Evolutionary conservation across 2,113 vertebrate genomes (phyloP).

Genomic region (Procavia capensis): DNA sequence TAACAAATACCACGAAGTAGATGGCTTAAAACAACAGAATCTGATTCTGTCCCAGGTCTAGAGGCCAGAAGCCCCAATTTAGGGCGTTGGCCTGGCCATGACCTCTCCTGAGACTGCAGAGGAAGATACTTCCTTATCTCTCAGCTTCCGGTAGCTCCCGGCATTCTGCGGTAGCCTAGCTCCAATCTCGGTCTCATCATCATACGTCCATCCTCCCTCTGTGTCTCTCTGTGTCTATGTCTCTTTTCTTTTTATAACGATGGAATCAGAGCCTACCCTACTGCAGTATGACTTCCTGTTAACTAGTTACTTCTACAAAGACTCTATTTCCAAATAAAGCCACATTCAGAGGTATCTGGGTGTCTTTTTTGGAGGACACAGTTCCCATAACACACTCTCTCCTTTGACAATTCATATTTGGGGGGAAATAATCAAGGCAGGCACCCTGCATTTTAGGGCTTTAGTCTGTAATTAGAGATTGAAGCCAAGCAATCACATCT

Average conservation of each 20-base stretch:
- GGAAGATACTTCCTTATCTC: background rate
- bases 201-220: background rate
- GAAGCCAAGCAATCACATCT: constrained; percentile 15
- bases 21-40: background rate
- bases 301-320: too few species aligned
- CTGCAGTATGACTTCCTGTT: too few species aligned
- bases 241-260: background rate
- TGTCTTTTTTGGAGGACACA: too few species aligned
- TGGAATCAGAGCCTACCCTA: too few species aligned
- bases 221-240: background rate
- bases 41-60: background rate
- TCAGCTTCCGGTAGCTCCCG: background rate
- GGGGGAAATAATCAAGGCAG: constrained; percentile 33
- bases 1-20: background rate
- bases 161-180: background rate
- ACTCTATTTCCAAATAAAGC: too few species aligned
- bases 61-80: background rate
- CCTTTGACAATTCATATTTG: constrained; percentile 4
- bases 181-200: too few species aligned
- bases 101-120: background rate
- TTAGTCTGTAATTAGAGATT: constrained; percentile 2
- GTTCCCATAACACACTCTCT: background rate
- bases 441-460: constrained; percentile 1
- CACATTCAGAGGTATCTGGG: too few species aligned
- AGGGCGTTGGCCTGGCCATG: background rate